These are phyloP conservation scores for Spilogale gracilis DNA, from an alignment of 2,113 vertebrate genomes.

Conservation along the genomic window DNA sequence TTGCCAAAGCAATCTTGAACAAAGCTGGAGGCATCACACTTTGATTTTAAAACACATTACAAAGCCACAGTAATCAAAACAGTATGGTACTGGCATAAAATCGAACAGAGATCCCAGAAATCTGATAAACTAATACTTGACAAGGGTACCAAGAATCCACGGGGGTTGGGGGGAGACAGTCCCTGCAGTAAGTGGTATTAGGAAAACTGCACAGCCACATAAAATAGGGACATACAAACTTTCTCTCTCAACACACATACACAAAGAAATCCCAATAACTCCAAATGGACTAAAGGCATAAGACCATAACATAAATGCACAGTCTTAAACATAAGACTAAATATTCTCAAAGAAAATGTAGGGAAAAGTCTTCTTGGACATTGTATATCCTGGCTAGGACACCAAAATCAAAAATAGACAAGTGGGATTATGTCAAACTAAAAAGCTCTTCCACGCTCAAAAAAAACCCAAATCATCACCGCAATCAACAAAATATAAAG, in stretches of 20 bases:
- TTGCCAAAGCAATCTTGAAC: not conserved
- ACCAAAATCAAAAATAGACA: not conserved
- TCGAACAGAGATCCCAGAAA: not conserved
- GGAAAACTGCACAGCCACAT: not conserved
- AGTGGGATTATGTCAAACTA: not conserved
- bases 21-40: not conserved
- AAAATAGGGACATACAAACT: not conserved
- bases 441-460: not conserved
- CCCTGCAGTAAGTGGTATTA: not conserved
- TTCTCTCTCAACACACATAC: not conserved
- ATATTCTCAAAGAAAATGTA: not conserved
- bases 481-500: conserved; percentile 3
- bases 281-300: not conserved
- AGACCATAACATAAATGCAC: not conserved
- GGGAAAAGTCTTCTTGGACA: not conserved
- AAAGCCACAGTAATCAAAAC: not conserved
- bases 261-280: not conserved
- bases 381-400: not conserved
- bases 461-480: not conserved
- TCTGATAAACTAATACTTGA: not conserved
- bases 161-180: not conserved
- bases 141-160: not conserved
- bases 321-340: not conserved
- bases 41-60: not conserved
- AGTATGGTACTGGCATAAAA: not conserved